Evolutionary conservation across 1,140 invertebrate species (phyloP), one percentile per base, ranked within the genome.

Genomic region (Eulimnadia texana): DNA sequence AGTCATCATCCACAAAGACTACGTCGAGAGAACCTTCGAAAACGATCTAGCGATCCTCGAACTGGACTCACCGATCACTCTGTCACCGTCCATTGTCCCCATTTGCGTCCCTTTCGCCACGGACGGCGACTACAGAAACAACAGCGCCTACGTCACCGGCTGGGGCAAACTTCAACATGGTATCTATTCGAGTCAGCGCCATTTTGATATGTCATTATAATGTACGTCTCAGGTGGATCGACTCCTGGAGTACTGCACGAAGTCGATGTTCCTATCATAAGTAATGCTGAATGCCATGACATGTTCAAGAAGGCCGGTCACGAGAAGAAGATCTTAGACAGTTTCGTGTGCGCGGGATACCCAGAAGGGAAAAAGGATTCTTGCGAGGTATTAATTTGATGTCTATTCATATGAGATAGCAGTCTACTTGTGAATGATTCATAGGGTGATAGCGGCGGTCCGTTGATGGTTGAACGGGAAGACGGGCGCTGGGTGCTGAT

Each of bases 371-470:
- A 90, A 67, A 90, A 90, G 71, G 92, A 96, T 70, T 93, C 90
- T 2, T 96, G 92, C 74, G 91, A 95, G 80, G 90, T 93, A 77
- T 76, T 73, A 50, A 10, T 16, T 42, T 42, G 33, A 6, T 9
- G 16, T 9, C 6, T 42, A 16, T 42, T 16, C 6, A 6, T 42
- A 42, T 6, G 33, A 42, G 33, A 9, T 42, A n/a, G n/a, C n/a
- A n/a, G n/a, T n/a, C n/a, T n/a, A n/a, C n/a, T 51, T 16, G 28
- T 57, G 65, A 52, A 50, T 69, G 70, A 11, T n/a, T n/a, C n/a
- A n/a, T 73, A 95, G 91, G 91, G 92, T 63, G 93, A 96, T 77
- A 93, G 89, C 66, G 93, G 93, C 6, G 92, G 92, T 27, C 93
- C 93, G 0, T 70, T 96, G 60, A 86, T 93, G 28, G 76, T 93